Evolutionary conservation across 1,140 invertebrate species (phyloP), one percentile per base, ranked within the genome.

Genomic region (Proctacanthus coquilletti): DNA sequence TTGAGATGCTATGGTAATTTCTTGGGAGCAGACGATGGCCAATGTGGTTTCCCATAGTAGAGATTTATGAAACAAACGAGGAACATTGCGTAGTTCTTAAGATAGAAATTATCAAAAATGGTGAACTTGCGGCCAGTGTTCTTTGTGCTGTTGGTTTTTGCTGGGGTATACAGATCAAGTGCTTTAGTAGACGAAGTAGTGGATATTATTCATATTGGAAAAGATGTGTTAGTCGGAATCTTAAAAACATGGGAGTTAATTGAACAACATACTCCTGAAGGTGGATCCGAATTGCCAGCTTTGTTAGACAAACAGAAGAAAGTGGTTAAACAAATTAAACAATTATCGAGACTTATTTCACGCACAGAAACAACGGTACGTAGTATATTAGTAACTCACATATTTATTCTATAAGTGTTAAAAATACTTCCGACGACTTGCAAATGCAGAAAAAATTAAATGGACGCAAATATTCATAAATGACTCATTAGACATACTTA

Each of bases 181-280:
- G 61, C 60, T 5, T 36, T 70, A 15, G 58, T 76, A 5, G 64
- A 69, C 35, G 70, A 75, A 33, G 63, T 71, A 0, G 43, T 72
- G 6, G 75, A 78, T 41, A 60, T 80, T 0, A 44, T 80, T 1
- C 61, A 66, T 42, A 60, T 77, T 5, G 65, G 69, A 8, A 71
- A 70, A 34, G 72, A 74, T 36, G 64, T 77, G 2, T 55, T 68
- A 3, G 62, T 65, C 4, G 64, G 71, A 2, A 51, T 72, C 8
- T 47, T 75, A 1, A 70, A 72, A 38, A 69, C 71, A 3, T 76
- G 73, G 72, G 66, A 77, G 27, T 46, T 74, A 14, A 61, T 77
- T 6, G 62, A 66, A 42, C 60, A 63, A 5, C 63, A 65, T 8
- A 66, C 70, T 9, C 52, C 65, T 3, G 53, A 57, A 4, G 62